Evolutionary conservation across 2,797 vertebrate genomes (phyloP).

Genomic region (Epinephelus coioides): DNA sequence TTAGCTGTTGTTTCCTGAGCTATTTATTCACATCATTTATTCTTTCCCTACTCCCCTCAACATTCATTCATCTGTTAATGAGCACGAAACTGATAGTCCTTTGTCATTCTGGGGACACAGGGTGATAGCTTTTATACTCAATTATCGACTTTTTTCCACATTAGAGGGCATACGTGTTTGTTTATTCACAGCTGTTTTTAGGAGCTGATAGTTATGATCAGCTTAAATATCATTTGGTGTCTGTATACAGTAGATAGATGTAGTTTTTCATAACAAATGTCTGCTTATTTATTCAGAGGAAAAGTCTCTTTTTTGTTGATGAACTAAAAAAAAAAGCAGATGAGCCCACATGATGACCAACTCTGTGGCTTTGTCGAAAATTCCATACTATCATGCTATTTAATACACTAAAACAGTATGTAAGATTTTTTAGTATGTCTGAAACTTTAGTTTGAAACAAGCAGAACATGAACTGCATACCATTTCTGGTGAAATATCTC

Average conservation of each 20-base stretch:
- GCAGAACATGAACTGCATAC: too few relatives aligned
- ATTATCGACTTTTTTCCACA: conserved; percentile 21
- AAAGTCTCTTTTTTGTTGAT: conserved; percentile 16
- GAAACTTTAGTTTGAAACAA: too few relatives aligned
- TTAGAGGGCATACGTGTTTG: conserved; percentile 1
- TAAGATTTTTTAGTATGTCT: too few relatives aligned
- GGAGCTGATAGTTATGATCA: conserved; percentile 3
- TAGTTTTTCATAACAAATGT: not conserved
- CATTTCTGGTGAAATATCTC: too few relatives aligned
- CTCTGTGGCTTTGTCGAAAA: not conserved
- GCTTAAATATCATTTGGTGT: not conserved
- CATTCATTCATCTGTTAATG: conserved; percentile 56
- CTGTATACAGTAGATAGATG: not conserved
- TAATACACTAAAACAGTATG: too few relatives aligned
- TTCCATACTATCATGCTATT: too few relatives aligned
- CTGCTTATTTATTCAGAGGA: not conserved
- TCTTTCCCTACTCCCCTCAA: conserved; percentile 43
- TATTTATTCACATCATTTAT: conserved; percentile 63
- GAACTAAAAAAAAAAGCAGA: conserved; percentile 7
- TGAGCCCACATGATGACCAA: not conserved
- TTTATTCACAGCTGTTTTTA: conserved; percentile 32
- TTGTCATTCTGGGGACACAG: conserved; percentile 25
- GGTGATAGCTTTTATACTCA: conserved; percentile 35
- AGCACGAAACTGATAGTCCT: conserved; percentile 31
- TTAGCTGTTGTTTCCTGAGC: conserved; percentile 62